A percentile compares a stretch with the other conserved stretches of the same genome.
phyloP scores from a whole-genome alignment of 2,888 invertebrate species.

The Philereme transversata region DNA sequence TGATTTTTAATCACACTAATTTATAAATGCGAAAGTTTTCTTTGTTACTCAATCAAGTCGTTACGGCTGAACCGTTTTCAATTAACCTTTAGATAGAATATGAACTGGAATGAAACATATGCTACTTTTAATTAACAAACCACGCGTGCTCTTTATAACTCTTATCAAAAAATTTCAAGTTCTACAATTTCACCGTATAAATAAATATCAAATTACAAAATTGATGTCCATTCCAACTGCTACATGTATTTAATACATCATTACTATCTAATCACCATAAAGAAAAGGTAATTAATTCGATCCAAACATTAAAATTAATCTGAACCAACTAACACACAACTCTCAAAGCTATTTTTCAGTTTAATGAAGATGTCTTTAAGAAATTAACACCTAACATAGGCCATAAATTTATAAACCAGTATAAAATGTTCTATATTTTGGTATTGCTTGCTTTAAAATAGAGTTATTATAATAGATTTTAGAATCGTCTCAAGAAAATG shows the following conservation, averaged over 20 bases:
- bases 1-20: too few species aligned
- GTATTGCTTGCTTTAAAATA: conserved; percentile 3
- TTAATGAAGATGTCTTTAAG: conserved; percentile 46
- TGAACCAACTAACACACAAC: conserved; percentile 30
- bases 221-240: conserved; percentile 43
- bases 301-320: conserved; percentile 44
- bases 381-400: conserved; percentile 47
- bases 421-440: conserved; percentile 19
- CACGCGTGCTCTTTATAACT: too few species aligned
- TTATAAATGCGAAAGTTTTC: too few species aligned
- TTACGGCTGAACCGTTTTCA: too few species aligned
- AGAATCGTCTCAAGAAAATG: conserved; percentile 13
- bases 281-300: conserved; percentile 45
- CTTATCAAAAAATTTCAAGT: too few species aligned
- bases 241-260: conserved; percentile 47
- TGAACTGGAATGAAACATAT: too few species aligned
- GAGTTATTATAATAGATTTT: conserved; percentile 6
- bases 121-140: too few species aligned
- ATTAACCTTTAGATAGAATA: too few species aligned
- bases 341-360: conserved; percentile 54
- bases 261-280: conserved; percentile 47
- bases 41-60: too few species aligned
- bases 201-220: conserved; percentile 38
- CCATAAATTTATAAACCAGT: conserved; percentile 36
- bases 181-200: background rate